Evolutionary conservation across 2,113 vertebrate species (phyloP), one percentile per base, ranked within the genome.

Genomic region (Globicephala melas): DNA sequence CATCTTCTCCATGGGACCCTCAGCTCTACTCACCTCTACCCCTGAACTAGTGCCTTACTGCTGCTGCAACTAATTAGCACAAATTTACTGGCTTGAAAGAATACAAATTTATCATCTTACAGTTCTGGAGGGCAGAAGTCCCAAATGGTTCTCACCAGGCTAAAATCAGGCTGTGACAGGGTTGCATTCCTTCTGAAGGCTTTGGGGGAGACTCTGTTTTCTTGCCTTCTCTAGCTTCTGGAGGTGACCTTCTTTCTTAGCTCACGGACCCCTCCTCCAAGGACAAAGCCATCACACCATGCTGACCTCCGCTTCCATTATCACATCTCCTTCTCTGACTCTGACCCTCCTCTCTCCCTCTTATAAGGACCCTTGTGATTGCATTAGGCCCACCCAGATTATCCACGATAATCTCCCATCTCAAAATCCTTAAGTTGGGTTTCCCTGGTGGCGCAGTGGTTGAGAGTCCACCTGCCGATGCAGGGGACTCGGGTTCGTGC

Each of bases 251-350:
- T 33, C 33, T 60, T 83, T 26, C 50, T 44, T 2, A 50, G 17
- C 65, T 44, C 21, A 3, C 0, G 33, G 47, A 10, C 15, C 4
- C 23, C 25, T 33, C 60, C 21, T 74, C 80, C 10, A 4, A 0
- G 44, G 60, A 38, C 58, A 44, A 65, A 44, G 65, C 41, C 58
- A 8, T 6, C 9, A 1, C n/a, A 38, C 20, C 14, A 0, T 28
- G 25, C 14, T 58, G 73, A 9, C 2, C 28, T 76, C 8, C 3
- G 17, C 41, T 10, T 31, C 41, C 1, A 0, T 31, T 2, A 10
- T 47, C 73, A 76, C 41, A 47, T 31, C 73, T 76, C 17, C 26
- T 47, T 47, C 26, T 76, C 41, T 31, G 41, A 47, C 41, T 31
- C 71, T 31, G 41, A 18, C 41, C 26, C 26, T 76, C 14, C 14